phyloP scores from a whole-genome alignment of 2,888 invertebrate species.

The Drosophila barbarae region DNA sequence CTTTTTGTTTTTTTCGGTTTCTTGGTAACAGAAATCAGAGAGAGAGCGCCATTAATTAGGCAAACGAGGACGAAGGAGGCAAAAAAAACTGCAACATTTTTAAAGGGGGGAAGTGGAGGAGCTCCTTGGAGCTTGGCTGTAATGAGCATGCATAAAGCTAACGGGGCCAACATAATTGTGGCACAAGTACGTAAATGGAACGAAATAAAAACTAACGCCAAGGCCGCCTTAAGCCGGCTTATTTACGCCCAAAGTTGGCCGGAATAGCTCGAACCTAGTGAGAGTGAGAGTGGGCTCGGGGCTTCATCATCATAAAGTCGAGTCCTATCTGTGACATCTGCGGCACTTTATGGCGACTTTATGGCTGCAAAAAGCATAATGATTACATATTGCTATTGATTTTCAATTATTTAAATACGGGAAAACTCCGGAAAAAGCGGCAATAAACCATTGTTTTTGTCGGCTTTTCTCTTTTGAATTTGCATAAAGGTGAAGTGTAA shows the following conservation, averaged over 20 bases:
- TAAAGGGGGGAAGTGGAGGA: neutral
- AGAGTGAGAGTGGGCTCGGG: constrained; percentile 29
- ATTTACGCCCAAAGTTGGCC: neutral
- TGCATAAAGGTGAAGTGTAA: constrained; percentile 22
- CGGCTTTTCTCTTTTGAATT: neutral
- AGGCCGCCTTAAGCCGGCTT: neutral
- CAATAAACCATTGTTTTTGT: constrained; percentile 8
- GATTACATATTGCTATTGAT: constrained; percentile 24
- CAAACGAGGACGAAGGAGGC: neutral
- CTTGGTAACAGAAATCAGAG: constrained; percentile 19
- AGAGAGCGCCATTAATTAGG: constrained; percentile 42
- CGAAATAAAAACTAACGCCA: constrained; percentile 1
- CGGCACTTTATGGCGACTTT: neutral
- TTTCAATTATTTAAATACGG: constrained; percentile 33
- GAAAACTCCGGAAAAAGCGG: neutral
- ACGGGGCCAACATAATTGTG: constrained; percentile 25
- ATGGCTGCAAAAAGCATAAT: neutral
- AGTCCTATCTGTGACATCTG: neutral
- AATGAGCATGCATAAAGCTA: constrained; percentile 14
- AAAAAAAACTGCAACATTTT: constrained; percentile 9
- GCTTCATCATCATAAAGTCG: constrained; percentile 2
- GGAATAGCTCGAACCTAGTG: constrained; percentile 13
- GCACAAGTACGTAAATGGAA: constrained; percentile 17
- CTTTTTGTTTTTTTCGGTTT: constrained; percentile 3
- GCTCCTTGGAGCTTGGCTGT: neutral